These are phyloP conservation scores for Dicentrarchus labrax DNA, from an alignment of 2,113 vertebrate genomes.

Conservation along the genomic window DNA sequence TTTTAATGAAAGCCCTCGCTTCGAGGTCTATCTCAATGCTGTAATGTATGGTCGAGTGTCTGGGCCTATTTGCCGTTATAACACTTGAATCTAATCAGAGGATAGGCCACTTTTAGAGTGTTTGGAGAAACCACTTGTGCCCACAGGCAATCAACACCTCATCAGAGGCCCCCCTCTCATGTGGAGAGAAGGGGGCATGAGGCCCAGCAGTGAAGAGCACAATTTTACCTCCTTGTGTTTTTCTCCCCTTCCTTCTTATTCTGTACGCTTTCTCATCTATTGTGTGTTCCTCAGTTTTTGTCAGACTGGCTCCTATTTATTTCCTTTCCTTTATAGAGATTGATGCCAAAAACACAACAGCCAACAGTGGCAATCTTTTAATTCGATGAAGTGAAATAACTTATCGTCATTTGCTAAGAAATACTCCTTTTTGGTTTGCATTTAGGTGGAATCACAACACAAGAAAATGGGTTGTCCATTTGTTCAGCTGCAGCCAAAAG, in stretches of 20 bases:
- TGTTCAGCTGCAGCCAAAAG: slow-evolving; percentile 12
- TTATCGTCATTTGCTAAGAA: slow-evolving; percentile 4
- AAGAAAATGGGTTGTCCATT: not conserved
- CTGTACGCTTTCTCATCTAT: slow-evolving; percentile 28
- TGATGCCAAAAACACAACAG: not conserved
- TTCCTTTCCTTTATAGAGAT: not conserved
- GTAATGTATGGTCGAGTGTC: slow-evolving; percentile 68
- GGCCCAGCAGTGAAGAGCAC: slow-evolving; percentile 65
- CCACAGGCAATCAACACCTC: slow-evolving; percentile 84
- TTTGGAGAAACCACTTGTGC: slow-evolving; percentile 81
- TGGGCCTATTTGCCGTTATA: slow-evolving; percentile 75
- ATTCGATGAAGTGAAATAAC: not conserved
- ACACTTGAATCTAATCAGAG: slow-evolving; percentile 82
- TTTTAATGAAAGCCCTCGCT: slow-evolving; percentile 65
- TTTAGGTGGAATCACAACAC: not conserved
- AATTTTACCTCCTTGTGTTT: slow-evolving; percentile 70
- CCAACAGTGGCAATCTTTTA: not conserved
- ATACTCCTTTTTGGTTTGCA: not conserved
- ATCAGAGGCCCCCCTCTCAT: slow-evolving; percentile 75
- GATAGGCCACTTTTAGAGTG: slow-evolving; percentile 77
- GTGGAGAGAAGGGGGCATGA: slow-evolving; percentile 67
- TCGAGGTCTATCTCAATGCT: slow-evolving; percentile 47
- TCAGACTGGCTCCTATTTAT: not conserved
- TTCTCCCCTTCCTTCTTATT: slow-evolving; percentile 21
- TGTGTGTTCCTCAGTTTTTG: not conserved